Evolutionary conservation across 2,797 vertebrate species (phyloP).

Genomic region (Propithecus perrieri): DNA sequence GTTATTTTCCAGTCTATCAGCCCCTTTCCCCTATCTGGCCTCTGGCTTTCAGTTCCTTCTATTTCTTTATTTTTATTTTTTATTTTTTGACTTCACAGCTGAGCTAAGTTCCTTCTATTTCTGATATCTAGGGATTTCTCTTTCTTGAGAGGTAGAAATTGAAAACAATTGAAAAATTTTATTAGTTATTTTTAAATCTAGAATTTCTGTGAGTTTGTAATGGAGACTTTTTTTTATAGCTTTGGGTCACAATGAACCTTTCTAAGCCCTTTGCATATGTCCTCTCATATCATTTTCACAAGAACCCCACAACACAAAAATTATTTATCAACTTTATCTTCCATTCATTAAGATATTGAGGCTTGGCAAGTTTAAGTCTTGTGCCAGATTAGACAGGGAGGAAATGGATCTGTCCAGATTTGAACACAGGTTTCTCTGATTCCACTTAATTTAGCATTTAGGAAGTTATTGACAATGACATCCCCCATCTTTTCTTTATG

Average conservation of each 20-base stretch:
- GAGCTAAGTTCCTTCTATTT: not conserved
- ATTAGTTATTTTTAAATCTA: constrained; percentile 23
- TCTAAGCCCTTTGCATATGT: not conserved
- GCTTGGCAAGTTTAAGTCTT: constrained; percentile 5
- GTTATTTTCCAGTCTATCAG: not conserved
- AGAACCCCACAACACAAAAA: not conserved
- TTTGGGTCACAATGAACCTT: constrained; percentile 22
- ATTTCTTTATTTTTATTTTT: not conserved
- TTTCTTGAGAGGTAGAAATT: not conserved
- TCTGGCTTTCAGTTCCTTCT: not conserved
- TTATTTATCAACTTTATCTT: not conserved
- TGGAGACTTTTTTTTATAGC: not conserved
- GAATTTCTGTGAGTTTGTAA: constrained; percentile 29
- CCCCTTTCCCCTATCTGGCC: not conserved
- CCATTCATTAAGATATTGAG: not conserved
- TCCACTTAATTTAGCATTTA: not conserved
- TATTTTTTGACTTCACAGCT: too few relatives aligned
- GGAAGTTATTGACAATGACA: not conserved
- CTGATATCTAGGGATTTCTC: not conserved
- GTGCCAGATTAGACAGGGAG: not conserved
- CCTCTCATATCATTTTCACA: not conserved
- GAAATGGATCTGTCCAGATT: constrained; percentile 2
- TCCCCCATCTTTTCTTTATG: not conserved
- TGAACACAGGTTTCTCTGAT: not conserved
- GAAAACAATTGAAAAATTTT: not conserved